phyloP scores from a whole-genome alignment of 2,888 invertebrate species.

The Galerucella pusilla region DNA sequence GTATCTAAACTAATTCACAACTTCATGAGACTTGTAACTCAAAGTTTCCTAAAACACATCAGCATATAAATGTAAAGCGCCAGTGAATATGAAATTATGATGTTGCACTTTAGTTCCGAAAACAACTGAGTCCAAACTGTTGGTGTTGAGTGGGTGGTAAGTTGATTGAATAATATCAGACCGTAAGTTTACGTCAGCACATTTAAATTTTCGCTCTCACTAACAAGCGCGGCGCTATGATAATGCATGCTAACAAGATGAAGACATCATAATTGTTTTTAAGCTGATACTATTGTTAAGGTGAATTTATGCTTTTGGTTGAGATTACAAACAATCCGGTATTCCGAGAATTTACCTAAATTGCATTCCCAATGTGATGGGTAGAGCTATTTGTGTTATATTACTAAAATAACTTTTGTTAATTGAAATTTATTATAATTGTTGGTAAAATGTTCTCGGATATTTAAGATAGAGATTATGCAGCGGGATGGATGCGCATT shows the following conservation, averaged over 20 bases:
- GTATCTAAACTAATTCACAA: slow-evolving; percentile 8
- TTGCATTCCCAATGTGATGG: neutral
- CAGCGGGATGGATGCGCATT: too few species aligned
- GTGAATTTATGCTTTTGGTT: neutral
- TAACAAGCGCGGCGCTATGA: slow-evolving; percentile 11
- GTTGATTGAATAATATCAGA: slow-evolving; percentile 18
- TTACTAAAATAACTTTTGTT: too few species aligned
- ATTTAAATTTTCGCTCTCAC: slow-evolving; percentile 21
- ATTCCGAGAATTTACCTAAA: neutral
- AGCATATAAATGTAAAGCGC: slow-evolving; percentile 17
- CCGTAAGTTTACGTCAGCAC: slow-evolving; percentile 20
- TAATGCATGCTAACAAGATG: slow-evolving; percentile 17
- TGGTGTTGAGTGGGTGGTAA: slow-evolving; percentile 14
- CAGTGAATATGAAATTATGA: slow-evolving; percentile 25
- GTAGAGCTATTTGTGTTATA: neutral
- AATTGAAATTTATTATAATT: too few species aligned
- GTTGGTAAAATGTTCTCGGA: too few species aligned
- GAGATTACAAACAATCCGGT: neutral
- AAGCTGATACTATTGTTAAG: slow-evolving; percentile 7
- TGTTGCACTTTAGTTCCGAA: slow-evolving; percentile 25
- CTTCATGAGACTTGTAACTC: neutral
- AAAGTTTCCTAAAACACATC: neutral
- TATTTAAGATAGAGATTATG: too few species aligned
- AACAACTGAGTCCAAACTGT: slow-evolving; percentile 29
- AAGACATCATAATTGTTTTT: slow-evolving; percentile 8